Evolutionary conservation across 2,113 vertebrate species (phyloP).

Genomic region (Ciconia maguari): DNA sequence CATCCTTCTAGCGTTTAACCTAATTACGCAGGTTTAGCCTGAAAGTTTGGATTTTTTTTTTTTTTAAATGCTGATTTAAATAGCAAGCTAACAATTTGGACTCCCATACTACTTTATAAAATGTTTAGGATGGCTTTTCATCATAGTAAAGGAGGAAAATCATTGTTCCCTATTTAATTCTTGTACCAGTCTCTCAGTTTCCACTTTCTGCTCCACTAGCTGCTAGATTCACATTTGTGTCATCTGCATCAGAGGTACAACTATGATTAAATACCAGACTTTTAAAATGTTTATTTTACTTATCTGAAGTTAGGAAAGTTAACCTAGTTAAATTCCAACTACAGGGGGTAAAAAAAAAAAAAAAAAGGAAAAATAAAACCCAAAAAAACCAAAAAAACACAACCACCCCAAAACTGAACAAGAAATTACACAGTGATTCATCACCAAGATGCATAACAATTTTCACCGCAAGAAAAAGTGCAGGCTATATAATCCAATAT

Average conservation of each 20-base stretch:
- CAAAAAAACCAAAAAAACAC: too few relatives aligned
- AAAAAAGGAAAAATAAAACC: too few relatives aligned
- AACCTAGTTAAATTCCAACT: not conserved
- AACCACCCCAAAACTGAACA: too few relatives aligned
- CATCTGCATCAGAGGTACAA: not conserved
- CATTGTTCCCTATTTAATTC: not conserved
- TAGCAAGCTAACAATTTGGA: not conserved
- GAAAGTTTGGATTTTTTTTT: not conserved
- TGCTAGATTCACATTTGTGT: not conserved
- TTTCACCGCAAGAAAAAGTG: not conserved
- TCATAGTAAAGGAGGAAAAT: not conserved
- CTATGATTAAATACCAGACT: not conserved
- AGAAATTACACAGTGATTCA: not conserved
- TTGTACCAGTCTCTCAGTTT: not conserved
- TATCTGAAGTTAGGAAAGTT: not conserved
- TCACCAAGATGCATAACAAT: not conserved
- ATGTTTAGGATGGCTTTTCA: rapidly evolving
- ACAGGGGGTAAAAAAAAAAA: too few relatives aligned
- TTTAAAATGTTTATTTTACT: not conserved
- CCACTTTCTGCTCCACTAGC: not conserved
- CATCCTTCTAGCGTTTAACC: not conserved
- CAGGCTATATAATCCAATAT: not conserved
- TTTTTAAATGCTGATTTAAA: not conserved
- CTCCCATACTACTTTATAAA: not conserved
- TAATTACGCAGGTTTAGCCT: not conserved